phyloP scores from a whole-genome alignment of 2,797 vertebrate genomes.

The Coendou prehensilis region DNA sequence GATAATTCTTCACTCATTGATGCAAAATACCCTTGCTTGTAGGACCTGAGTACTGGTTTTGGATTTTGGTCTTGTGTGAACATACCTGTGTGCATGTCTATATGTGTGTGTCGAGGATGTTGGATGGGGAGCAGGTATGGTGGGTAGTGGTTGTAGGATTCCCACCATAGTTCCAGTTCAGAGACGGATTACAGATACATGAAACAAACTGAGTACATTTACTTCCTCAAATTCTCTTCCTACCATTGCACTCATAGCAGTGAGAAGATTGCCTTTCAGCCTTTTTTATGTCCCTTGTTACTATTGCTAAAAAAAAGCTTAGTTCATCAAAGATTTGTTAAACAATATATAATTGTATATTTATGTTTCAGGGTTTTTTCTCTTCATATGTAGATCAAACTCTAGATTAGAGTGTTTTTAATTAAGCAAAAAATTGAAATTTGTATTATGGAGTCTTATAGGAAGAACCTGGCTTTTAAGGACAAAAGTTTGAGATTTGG shows the following conservation, averaged over 20 bases:
- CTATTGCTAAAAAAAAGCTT: neutral
- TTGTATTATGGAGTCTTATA: neutral
- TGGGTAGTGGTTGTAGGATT: neutral
- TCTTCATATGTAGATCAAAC: neutral
- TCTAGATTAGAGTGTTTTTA: conserved; percentile 4
- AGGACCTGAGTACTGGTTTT: neutral
- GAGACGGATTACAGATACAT: neutral
- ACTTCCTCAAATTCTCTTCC: neutral
- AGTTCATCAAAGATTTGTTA: neutral
- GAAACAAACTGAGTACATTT: neutral
- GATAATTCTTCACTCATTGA: neutral
- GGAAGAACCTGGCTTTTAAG: neutral
- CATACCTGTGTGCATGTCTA: neutral
- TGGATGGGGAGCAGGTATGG: neutral
- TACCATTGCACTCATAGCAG: neutral
- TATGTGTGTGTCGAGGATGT: neutral
- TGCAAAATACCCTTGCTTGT: neutral
- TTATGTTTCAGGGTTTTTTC: neutral
- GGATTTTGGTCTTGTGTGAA: neutral
- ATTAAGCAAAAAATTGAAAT: neutral
- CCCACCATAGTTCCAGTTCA: neutral
- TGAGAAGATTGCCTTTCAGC: neutral
- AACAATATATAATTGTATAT: neutral
- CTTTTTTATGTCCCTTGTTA: neutral
- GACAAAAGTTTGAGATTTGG: neutral